These are phyloP conservation scores for Procapra przewalskii DNA, from an alignment of 2,113 vertebrate species.

Conservation along the genomic window DNA sequence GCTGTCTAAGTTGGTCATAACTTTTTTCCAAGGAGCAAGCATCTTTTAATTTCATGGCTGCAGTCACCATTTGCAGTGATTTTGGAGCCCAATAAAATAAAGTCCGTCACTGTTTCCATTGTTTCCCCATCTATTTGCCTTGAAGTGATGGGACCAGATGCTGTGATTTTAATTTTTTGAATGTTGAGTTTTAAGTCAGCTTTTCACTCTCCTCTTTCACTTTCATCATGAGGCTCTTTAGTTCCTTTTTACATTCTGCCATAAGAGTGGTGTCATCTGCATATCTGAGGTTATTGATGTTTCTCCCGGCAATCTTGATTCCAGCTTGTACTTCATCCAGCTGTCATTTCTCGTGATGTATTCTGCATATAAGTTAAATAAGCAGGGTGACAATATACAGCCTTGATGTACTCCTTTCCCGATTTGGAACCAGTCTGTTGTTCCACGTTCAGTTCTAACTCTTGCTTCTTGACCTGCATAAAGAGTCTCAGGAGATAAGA, in stretches of 20 bases:
- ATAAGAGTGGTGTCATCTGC: background rate
- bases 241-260: background rate
- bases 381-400: background rate
- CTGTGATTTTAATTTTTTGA: background rate
- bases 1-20: background rate
- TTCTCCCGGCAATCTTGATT: background rate
- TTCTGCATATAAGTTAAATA: background rate
- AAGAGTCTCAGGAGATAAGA: background rate
- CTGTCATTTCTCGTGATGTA: background rate
- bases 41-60: background rate
- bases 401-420: background rate
- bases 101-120: background rate
- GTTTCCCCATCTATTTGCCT: background rate
- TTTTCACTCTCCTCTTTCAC: background rate
- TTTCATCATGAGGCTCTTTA: background rate
- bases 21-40: background rate
- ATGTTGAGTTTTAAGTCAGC: background rate
- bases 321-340: background rate
- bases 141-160: background rate
- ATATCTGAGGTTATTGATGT: background rate
- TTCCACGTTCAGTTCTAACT: background rate
- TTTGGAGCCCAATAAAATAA: background rate
- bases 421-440: background rate
- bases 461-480: background rate
- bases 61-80: background rate